Percentiles rank a stretch among this genome's conserved stretches.
Conservation (phyloP, 2,113 vertebrate genomes). For the Procapra przewalskii region DNA sequence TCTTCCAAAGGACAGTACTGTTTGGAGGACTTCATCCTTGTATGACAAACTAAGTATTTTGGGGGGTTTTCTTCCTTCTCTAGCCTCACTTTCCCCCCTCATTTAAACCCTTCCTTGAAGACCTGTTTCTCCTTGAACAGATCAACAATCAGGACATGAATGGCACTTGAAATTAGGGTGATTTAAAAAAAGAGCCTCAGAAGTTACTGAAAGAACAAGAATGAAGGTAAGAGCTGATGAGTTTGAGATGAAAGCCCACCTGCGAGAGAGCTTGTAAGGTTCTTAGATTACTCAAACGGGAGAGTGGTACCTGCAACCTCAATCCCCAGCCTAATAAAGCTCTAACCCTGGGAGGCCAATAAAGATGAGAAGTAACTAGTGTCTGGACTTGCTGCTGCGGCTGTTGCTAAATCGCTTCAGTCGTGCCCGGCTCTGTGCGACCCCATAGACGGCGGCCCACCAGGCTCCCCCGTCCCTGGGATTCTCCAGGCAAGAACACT, state of each 20-base stretch:
- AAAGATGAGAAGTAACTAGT: not conserved
- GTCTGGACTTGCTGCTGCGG: not conserved
- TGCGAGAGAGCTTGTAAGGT: not conserved
- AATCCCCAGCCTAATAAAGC: not conserved
- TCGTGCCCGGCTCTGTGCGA: no score
- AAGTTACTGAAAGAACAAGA: not conserved
- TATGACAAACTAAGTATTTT: not conserved
- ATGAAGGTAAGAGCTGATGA: not conserved
- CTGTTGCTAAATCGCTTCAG: no score
- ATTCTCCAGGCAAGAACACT: no score
- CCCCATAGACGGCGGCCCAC: no score
- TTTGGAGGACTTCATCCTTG: not conserved
- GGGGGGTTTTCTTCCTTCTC: not conserved
- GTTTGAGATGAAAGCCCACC: not conserved
- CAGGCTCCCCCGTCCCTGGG: no score
- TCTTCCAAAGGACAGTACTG: not conserved
- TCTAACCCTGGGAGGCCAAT: not conserved
- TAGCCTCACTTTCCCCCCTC: not conserved
- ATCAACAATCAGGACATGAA: constrained; percentile 24
- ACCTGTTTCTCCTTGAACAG: not conserved
- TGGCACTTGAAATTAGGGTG: not conserved
- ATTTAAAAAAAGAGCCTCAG: not conserved
- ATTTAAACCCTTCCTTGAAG: constrained; percentile 3
- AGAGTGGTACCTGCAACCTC: not conserved
- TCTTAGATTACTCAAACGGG: not conserved